Evolutionary conservation across 2,113 vertebrate species (phyloP).

Genomic region (Mesembrinibis cayennensis): DNA sequence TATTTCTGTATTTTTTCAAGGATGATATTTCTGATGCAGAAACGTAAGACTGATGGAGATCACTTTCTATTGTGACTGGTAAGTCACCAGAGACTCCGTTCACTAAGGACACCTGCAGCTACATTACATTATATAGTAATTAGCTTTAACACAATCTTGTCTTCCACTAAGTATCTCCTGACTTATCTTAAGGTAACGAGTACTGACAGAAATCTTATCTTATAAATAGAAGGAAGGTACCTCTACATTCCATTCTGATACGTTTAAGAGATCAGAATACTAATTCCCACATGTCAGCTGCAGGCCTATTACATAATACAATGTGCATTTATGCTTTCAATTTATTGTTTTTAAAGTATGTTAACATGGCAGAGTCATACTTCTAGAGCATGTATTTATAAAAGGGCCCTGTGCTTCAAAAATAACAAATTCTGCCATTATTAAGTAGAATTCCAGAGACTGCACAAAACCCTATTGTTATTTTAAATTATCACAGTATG

Average conservation of each 20-base stretch:
- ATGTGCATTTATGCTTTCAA: background rate
- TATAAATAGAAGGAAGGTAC: conserved; percentile 69
- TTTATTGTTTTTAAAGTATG: background rate
- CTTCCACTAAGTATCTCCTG: conserved; percentile 49
- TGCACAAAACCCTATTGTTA: background rate
- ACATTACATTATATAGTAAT: conserved; percentile 38
- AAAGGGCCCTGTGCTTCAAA: background rate
- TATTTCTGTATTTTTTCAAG: background rate
- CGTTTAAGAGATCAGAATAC: conserved; percentile 68
- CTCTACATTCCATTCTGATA: conserved; percentile 61
- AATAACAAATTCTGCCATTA: background rate
- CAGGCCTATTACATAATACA: conserved; percentile 57
- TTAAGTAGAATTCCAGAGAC: background rate
- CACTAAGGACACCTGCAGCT: conserved; percentile 6
- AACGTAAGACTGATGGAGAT: background rate
- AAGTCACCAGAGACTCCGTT: background rate
- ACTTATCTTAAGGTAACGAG: conserved; percentile 65
- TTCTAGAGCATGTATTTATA: background rate
- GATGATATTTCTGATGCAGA: background rate
- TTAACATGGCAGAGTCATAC: background rate
- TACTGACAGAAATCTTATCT: conserved; percentile 62
- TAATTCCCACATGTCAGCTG: conserved; percentile 63
- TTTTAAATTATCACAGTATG: background rate
- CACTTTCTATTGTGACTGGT: background rate
- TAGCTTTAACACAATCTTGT: conserved; percentile 58